Evolutionary conservation across 53 echinoderm and acorn worm species (phyloP), one percentile per base, ranked within the genome.

Genomic region (Holothuria scabra): DNA sequence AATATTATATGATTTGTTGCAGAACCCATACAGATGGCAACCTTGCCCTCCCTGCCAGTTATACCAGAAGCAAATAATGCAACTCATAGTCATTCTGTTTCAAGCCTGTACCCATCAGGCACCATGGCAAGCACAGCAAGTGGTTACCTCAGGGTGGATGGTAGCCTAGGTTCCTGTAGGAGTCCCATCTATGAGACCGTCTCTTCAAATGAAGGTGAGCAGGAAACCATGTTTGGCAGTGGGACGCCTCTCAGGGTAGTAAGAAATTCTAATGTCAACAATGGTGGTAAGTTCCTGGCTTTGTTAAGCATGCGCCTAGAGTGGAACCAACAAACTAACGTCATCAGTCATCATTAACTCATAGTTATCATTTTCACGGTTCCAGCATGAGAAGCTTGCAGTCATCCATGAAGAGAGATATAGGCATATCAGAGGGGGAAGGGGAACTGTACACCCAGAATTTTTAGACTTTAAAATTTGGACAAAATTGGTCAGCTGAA

Each of bases 171-270:
- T 38, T 81, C 82, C 62, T 81, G 82, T 48, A 61, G 82, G 65
- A 81, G 82, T 32, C 90, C 90, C 25, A 85, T 85, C 35, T 90
- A 90, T 74, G 85, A 90, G 74, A 90, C 90, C 29, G 74, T 90
- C 56, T 85, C 85, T 8, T 85, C 85, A 23, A 82, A 72, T 22
- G 90, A 90, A 61, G 85, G 85, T 65, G 90, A 90, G 74, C 85
- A 85, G 76, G 90, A 90, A 57, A 90, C 90, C 30, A 57, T 56
- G 63, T 79, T 76, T 85, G 82, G 82, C 65, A 64, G 82, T 22
- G 82, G 82, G 30, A 81, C 65, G 48, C 62, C 82, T 32, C 62
- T 64, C 46, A 81, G 82, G 62, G 82, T 64, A 33, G 44, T 61
- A 48, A 55, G 79, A 29, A 79, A 56, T 79, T 56, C 79, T 58